These are phyloP conservation scores for Neosilurus hyrtlii DNA, from an alignment of 2,797 vertebrate genomes.

Conservation along the genomic window DNA sequence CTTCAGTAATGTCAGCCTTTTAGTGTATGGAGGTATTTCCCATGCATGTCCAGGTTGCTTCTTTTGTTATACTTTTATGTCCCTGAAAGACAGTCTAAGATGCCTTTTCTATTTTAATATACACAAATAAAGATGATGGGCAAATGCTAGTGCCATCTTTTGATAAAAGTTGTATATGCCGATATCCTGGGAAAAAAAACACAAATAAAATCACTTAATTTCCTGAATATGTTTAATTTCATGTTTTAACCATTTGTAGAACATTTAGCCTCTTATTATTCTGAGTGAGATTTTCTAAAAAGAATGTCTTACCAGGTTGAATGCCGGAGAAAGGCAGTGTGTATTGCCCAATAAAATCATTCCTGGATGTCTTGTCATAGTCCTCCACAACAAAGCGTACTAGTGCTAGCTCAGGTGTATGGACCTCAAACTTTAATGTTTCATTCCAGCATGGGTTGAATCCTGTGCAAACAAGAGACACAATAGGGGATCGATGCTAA, in stretches of 20 bases:
- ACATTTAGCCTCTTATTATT: background rate
- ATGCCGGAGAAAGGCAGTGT: slow-evolving; percentile 81
- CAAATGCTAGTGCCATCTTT: slow-evolving; percentile 85
- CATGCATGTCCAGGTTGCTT: background rate
- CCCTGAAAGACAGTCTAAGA: background rate
- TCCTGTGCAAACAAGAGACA: slow-evolving; percentile 67
- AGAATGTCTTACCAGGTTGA: slow-evolving; percentile 70
- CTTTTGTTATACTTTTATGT: no score
- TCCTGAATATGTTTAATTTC: background rate
- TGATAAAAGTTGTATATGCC: slow-evolving; percentile 85
- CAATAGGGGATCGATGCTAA: slow-evolving; percentile 4
- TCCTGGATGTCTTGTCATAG: slow-evolving; percentile 78
- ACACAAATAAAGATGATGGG: slow-evolving; percentile 86
- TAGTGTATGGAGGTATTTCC: background rate
- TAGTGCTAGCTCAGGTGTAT: slow-evolving; percentile 82
- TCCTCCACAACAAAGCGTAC: slow-evolving; percentile 88
- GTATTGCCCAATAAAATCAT: slow-evolving; percentile 88
- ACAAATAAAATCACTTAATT: slow-evolving; percentile 7
- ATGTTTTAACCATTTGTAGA: background rate
- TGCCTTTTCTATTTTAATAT: slow-evolving; percentile 73
- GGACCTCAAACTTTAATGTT: slow-evolving; percentile 80
- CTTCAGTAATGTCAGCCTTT: background rate
- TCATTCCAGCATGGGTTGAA: slow-evolving; percentile 92
- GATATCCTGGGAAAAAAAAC: slow-evolving; percentile 74
- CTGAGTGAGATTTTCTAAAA: background rate